These are phyloP conservation scores for Todiramphus chloris DNA, from an alignment of 2,113 vertebrate genomes.

Conservation along the genomic window DNA sequence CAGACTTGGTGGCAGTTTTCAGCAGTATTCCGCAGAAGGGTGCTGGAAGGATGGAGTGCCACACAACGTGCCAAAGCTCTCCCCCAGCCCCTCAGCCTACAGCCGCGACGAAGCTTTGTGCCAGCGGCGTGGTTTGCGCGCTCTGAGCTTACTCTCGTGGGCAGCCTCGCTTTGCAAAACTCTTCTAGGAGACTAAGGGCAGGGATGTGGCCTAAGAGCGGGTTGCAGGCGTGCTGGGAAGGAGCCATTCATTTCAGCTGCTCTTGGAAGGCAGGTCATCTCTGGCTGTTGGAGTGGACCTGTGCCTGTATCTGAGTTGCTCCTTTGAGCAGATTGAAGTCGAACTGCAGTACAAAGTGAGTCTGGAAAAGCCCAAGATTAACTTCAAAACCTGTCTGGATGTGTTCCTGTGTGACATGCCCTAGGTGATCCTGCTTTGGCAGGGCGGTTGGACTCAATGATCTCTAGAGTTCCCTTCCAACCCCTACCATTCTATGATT, in stretches of 20 bases:
- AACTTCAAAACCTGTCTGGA: neutral
- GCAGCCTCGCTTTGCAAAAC: neutral
- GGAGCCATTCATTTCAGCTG: neutral
- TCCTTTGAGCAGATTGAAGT: neutral
- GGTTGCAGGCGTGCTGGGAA: neutral
- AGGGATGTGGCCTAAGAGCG: neutral
- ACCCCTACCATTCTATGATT: too few relatives aligned
- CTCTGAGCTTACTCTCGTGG: neutral
- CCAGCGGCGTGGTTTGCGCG: accelerated
- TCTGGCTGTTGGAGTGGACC: neutral
- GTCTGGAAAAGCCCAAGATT: neutral
- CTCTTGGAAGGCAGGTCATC: neutral
- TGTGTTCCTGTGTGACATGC: too few relatives aligned
- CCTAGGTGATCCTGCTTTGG: too few relatives aligned
- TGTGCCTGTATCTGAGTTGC: neutral
- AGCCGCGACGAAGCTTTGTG: neutral
- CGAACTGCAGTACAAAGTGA: neutral
- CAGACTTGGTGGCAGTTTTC: neutral
- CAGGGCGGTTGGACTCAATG: too few relatives aligned
- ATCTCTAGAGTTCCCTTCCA: too few relatives aligned
- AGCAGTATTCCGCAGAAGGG: neutral
- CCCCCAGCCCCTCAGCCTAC: neutral
- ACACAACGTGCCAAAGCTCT: accelerated
- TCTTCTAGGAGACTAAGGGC: neutral
- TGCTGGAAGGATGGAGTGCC: neutral